These are phyloP conservation scores for Eudyptes chrysolophus DNA, from an alignment of 2,113 vertebrate species.

Conservation along the genomic window DNA sequence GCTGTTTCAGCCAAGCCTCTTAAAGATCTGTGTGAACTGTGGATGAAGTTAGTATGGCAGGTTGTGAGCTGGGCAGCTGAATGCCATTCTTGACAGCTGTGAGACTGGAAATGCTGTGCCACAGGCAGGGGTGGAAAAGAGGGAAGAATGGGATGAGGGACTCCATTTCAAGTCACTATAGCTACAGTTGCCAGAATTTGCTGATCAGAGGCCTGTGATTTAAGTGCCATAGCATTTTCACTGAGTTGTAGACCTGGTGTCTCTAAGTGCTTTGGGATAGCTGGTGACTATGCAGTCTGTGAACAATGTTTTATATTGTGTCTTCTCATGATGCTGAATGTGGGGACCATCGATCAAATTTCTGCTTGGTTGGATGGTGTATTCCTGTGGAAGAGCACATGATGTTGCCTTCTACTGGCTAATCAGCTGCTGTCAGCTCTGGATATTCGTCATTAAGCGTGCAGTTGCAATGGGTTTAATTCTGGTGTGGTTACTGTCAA, in stretches of 20 bases:
- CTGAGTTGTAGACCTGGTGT: neutral
- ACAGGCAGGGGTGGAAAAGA: neutral
- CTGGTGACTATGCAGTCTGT: neutral
- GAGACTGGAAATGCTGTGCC: neutral
- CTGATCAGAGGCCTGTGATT: neutral
- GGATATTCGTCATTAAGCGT: neutral
- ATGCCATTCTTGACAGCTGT: accelerated
- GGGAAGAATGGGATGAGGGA: neutral
- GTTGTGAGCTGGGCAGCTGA: neutral
- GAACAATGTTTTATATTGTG: neutral
- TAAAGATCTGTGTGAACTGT: neutral
- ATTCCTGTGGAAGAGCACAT: neutral
- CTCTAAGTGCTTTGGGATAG: neutral
- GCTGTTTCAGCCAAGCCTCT: neutral
- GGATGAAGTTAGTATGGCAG: neutral
- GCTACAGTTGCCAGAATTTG: neutral
- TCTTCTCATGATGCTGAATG: neutral
- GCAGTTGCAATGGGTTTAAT: neutral
- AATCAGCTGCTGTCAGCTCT: neutral
- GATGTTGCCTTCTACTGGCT: neutral
- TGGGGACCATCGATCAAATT: neutral
- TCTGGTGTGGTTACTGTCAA: neutral
- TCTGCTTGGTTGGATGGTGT: neutral
- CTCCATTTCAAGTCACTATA: neutral
- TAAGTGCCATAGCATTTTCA: neutral